phyloP scores from a whole-genome alignment of 2,797 vertebrate genomes.

The Sebastes vulpes region DNA sequence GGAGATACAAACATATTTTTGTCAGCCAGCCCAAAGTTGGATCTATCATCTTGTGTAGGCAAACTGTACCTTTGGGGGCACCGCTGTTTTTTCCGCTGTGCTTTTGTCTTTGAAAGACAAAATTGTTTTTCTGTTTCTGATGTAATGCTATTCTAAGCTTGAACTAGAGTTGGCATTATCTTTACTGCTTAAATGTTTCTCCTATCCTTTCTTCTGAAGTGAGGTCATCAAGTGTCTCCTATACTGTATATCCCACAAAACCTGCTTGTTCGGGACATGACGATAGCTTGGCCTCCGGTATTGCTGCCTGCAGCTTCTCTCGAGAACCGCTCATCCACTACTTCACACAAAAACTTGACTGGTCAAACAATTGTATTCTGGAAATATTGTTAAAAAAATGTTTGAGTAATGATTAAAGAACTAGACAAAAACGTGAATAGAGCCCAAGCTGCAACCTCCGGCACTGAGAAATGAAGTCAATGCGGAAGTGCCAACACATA shows the following conservation, averaged over 20 bases:
- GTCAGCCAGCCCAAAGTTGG: conserved; percentile 65
- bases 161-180: neutral
- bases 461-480: no score
- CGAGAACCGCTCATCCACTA: neutral
- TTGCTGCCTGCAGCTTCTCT: neutral
- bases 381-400: neutral
- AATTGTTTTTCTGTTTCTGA: conserved; percentile 22
- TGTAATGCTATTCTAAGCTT: neutral
- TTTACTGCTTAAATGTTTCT: neutral
- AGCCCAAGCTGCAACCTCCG: no score
- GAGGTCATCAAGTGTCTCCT: neutral
- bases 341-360: neutral
- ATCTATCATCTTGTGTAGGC: conserved; percentile 69
- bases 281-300: neutral
- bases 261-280: neutral
- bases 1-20: conserved; percentile 73
- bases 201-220: neutral
- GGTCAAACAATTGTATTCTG: neutral
- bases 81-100: conserved; percentile 15
- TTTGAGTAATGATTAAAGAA: neutral
- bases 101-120: conserved; percentile 46
- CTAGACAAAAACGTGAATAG: neutral
- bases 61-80: conserved; percentile 59
- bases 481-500: no score
- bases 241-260: neutral